Percentiles rank a stretch among this genome's conserved stretches.
Conservation (phyloP, 2,888 invertebrate genomes). For the Lymantria monacha region DNA sequence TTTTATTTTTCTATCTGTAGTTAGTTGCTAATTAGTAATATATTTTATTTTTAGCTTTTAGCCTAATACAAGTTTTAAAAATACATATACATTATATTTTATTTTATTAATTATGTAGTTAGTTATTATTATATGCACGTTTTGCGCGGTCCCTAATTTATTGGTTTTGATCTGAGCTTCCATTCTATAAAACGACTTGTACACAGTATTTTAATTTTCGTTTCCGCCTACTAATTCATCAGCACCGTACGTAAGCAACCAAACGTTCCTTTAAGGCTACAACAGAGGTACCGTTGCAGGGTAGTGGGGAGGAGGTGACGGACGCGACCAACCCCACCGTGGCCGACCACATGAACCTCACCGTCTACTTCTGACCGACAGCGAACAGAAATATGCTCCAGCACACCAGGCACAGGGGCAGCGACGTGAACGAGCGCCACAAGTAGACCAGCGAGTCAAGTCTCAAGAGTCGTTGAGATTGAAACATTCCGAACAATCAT, state of each 20-base stretch:
- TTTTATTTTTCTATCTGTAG: too few species aligned
- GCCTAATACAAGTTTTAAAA: neutral
- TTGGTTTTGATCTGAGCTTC: neutral
- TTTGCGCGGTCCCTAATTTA: too few species aligned
- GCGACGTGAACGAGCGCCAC: neutral
- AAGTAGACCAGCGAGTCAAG: neutral
- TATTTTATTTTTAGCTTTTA: neutral
- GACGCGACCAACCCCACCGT: conserved; percentile 66
- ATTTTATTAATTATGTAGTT: too few species aligned
- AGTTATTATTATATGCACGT: too few species aligned
- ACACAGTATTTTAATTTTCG: conserved; percentile 9
- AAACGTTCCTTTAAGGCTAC: conserved; percentile 23
- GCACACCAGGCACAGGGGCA: neutral
- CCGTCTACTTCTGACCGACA: conserved; percentile 84
- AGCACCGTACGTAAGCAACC: neutral
- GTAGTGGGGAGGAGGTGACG: conserved; percentile 50
- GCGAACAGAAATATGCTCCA: neutral
- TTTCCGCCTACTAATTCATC: conserved; percentile 11
- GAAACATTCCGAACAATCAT: neutral
- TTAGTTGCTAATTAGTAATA: too few species aligned
- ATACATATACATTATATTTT: too few species aligned
- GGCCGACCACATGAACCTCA: conserved; percentile 85
- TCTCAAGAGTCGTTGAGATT: neutral
- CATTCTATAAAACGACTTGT: neutral
- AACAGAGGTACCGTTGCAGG: conserved; percentile 50